Evolutionary conservation across 1,140 invertebrate genomes (phyloP), one percentile per base, ranked within the genome.

Genomic region (Macrosteles quadrilineatus): DNA sequence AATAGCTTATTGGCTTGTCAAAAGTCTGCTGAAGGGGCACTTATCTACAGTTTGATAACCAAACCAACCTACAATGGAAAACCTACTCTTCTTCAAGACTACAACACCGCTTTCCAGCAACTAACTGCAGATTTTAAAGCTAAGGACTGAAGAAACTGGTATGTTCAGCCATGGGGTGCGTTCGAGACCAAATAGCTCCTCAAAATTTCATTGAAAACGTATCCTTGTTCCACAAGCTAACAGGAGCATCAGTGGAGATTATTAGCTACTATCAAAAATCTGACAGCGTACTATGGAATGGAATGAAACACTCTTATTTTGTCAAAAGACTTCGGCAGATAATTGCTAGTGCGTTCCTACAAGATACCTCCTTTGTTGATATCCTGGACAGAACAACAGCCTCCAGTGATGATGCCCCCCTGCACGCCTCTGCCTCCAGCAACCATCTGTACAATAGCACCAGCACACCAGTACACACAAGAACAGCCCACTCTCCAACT

Each of bases 141-240:
- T 19, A 53, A 53, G 47, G 19, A 14, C 19, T 53, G 21, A 53
- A 53, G 19, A 53, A 4, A 19, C 47, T 53, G 11, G 21, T 53
- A 53, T 53, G 47, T 53, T 53, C 47, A 19, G 9, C 47, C 21
- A 53, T 53, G 47, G 47, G 47, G 21, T 53, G 47, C 21, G 47
- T 53, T 6, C 47, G 47, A 21, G 47, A 53, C 21, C 19, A 17
- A 21, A 53, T 53, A 6, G 47, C 11, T 11, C 11, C 21, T 11
- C 4, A 53, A 53, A 11, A 53, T 19, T 53, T 53, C 21, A 19
- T 19, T 6, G 19, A 53, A 19, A 53, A 19, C 11, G 21, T 53
- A 53, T 11, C 21, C 4, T 11, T 6, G 6, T 53, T 53, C 19
- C 21, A 53, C 47, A 53, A 19, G 21, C 11, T 14, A 11, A 53